These are phyloP conservation scores for Centropus unirufus DNA, from an alignment of 2,113 vertebrate species.

Conservation along the genomic window DNA sequence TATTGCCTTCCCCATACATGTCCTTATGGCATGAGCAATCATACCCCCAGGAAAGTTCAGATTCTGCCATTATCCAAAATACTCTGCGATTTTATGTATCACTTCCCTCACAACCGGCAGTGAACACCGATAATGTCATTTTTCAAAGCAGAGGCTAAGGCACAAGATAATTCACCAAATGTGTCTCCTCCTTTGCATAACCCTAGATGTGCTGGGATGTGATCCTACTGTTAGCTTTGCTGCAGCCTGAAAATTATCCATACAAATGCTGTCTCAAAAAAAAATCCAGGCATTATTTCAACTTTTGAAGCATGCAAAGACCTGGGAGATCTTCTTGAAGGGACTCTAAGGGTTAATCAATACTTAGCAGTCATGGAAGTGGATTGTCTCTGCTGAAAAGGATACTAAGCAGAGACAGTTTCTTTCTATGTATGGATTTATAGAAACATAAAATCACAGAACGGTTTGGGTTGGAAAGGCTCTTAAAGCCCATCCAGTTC, in stretches of 20 bases:
- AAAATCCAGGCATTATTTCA: background rate
- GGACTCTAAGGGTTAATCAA: background rate
- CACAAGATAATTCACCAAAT: background rate
- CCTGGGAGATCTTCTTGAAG: background rate
- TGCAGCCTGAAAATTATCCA: background rate
- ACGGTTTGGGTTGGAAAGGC: too few species aligned
- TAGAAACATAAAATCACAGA: too few species aligned
- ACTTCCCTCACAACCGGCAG: background rate
- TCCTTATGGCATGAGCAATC: background rate
- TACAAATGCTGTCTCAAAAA: background rate
- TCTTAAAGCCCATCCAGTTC: too few species aligned
- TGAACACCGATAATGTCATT: background rate
- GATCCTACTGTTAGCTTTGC: background rate
- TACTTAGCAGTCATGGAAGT: background rate
- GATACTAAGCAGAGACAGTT: background rate
- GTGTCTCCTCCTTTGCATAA: background rate
- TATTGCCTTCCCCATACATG: background rate
- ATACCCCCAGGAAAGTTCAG: background rate
- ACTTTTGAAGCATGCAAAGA: background rate
- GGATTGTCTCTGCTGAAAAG: background rate
- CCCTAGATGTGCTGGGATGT: background rate
- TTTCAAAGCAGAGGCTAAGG: background rate
- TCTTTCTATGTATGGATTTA: background rate
- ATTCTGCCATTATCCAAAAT: background rate
- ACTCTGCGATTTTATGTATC: background rate